Conservation (phyloP, 1,140 invertebrate genomes). For the Aleiodes sp. region DNA sequence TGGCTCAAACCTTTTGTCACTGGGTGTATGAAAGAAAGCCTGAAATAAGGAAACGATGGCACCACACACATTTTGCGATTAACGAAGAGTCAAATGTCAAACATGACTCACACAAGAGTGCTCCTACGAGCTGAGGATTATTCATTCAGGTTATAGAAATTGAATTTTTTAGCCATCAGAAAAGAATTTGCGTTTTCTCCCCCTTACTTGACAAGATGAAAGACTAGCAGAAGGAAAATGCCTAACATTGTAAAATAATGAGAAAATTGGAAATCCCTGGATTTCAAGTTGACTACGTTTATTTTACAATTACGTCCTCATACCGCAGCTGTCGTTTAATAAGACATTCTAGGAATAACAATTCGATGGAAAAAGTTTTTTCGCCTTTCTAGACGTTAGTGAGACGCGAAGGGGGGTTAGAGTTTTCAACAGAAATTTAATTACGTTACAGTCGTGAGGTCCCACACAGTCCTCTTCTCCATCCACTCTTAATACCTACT, state of each 20-base stretch:
- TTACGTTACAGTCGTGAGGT: neutral
- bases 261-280: neutral
- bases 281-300: neutral
- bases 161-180: too few relatives aligned
- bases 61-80: too few relatives aligned
- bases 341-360: slow-evolving; percentile 32
- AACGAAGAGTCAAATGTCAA: too few relatives aligned
- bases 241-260: neutral
- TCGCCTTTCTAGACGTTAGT: neutral
- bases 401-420: neutral
- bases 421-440: slow-evolving; percentile 29
- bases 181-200: too few relatives aligned
- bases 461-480: neutral
- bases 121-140: too few relatives aligned
- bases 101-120: too few relatives aligned
- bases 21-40: too few relatives aligned
- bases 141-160: too few relatives aligned
- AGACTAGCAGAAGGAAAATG: neutral
- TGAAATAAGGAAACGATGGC: too few relatives aligned
- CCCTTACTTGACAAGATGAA: too few relatives aligned
- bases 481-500: neutral
- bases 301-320: slow-evolving; percentile 22
- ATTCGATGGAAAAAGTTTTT: slow-evolving; percentile 33
- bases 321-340: slow-evolving; percentile 32
- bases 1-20: too few relatives aligned